A percentile compares a stretch with the other conserved stretches of the same genome.
phyloP scores from a whole-genome alignment of 2,797 vertebrate genomes.

The Falco cherrug region DNA sequence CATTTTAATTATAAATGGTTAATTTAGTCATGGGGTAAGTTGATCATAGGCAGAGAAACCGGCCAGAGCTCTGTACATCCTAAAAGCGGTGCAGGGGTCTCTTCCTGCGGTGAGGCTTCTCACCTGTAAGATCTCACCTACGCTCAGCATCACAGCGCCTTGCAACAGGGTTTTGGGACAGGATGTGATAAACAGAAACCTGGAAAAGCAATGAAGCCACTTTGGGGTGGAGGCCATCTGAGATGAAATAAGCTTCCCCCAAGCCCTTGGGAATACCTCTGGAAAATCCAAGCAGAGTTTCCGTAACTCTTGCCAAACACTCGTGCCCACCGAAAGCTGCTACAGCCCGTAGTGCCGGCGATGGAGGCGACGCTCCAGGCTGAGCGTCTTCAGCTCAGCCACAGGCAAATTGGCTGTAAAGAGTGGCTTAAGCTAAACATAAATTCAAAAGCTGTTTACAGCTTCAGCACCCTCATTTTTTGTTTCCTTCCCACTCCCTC shows the following conservation, averaged over 20 bases:
- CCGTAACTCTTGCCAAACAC: fast-evolving
- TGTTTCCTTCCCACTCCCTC: neutral
- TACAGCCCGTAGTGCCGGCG: fast-evolving
- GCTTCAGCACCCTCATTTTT: neutral
- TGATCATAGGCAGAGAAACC: neutral
- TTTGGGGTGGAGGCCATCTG: fast-evolving
- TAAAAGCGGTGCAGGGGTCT: fast-evolving
- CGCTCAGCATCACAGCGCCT: fast-evolving
- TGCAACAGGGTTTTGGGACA: fast-evolving
- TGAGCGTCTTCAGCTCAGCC: neutral
- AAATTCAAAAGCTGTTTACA: conserved; percentile 34
- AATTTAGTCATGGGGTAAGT: neutral
- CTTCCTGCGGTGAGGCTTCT: fast-evolving
- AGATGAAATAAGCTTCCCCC: neutral
- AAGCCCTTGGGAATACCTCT: fast-evolving
- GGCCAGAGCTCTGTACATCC: neutral
- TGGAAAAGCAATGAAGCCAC: neutral
- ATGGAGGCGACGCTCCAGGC: neutral
- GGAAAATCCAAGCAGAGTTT: neutral
- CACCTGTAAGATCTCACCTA: fast-evolving
- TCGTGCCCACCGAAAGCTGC: fast-evolving
- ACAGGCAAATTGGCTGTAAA: neutral
- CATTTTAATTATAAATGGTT: conserved; percentile 8
- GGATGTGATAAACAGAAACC: fast-evolving
- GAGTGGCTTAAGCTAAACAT: neutral